Evolutionary conservation across 2,113 vertebrate genomes (phyloP).

Genomic region (Burhinus oedicnemus): DNA sequence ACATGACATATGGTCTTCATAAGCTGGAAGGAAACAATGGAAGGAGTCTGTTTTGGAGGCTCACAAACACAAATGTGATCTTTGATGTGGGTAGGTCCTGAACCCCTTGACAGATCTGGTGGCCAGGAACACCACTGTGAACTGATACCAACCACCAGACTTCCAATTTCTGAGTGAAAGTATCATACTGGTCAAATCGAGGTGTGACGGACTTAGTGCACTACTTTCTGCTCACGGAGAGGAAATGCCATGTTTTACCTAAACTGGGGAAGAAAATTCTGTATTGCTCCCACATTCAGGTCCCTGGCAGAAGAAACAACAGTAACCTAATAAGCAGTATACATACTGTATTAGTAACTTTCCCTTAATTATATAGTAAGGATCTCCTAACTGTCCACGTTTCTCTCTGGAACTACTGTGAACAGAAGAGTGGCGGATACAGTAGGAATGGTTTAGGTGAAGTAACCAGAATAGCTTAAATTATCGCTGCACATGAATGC

Average conservation of each 20-base stretch:
- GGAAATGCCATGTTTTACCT: background rate
- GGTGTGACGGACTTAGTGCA: background rate
- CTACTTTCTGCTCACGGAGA: background rate
- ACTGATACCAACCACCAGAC: background rate
- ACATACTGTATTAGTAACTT: background rate
- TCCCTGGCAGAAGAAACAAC: background rate
- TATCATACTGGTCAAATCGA: background rate
- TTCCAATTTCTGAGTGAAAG: background rate
- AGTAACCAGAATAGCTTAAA: background rate
- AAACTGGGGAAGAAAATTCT: background rate
- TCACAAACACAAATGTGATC: background rate
- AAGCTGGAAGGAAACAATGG: background rate
- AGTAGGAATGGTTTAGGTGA: background rate
- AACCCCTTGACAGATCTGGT: background rate
- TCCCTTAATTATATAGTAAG: background rate
- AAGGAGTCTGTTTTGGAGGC: background rate
- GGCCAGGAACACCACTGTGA: background rate
- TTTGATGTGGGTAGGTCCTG: background rate
- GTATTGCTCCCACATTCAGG: background rate
- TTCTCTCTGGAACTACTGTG: background rate
- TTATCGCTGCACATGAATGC: background rate
- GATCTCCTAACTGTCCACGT: background rate
- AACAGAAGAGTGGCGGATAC: background rate
- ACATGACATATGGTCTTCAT: background rate
- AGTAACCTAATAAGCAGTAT: background rate